phyloP scores from a whole-genome alignment of 2,797 vertebrate genomes.

The Microctenopoma stevenorrisi region DNA sequence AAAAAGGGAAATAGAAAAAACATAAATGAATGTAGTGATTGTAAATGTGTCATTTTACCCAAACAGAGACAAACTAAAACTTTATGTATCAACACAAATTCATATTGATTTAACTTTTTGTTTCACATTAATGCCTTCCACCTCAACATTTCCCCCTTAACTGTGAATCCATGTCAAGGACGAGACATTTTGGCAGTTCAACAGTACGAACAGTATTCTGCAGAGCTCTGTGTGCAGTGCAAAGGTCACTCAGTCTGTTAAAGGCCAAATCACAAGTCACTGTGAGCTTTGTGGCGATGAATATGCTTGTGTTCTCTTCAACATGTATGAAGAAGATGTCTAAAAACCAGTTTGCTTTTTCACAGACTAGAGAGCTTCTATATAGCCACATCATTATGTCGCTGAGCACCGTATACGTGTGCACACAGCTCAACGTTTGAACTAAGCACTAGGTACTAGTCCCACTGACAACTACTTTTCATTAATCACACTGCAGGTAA shows the following conservation, averaged over 20 bases:
- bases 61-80: constrained; percentile 1
- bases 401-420: too few relatives aligned
- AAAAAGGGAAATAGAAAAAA: constrained; percentile 35
- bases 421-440: too few relatives aligned
- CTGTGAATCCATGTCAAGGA: constrained; percentile 9
- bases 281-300: constrained; percentile 51
- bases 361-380: too few relatives aligned
- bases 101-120: background rate
- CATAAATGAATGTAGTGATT: background rate
- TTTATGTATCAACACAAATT: background rate
- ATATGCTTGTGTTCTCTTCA: constrained; percentile 51
- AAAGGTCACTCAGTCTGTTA: constrained; percentile 63
- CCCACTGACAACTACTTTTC: too few relatives aligned
- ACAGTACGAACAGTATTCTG: constrained; percentile 24
- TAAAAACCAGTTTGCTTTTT: too few relatives aligned
- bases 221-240: constrained; percentile 23
- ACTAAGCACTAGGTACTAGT: too few relatives aligned
- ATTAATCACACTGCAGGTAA: too few relatives aligned
- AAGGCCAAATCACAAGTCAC: constrained; percentile 61
- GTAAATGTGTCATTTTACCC: background rate
- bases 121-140: background rate
- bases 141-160: background rate
- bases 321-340: background rate
- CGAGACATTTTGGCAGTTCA: constrained; percentile 12
- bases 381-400: too few relatives aligned